Base-by-base conservation (phyloP, 2,113 vertebrate species). In the Peucedramus taeniatus region DNA sequence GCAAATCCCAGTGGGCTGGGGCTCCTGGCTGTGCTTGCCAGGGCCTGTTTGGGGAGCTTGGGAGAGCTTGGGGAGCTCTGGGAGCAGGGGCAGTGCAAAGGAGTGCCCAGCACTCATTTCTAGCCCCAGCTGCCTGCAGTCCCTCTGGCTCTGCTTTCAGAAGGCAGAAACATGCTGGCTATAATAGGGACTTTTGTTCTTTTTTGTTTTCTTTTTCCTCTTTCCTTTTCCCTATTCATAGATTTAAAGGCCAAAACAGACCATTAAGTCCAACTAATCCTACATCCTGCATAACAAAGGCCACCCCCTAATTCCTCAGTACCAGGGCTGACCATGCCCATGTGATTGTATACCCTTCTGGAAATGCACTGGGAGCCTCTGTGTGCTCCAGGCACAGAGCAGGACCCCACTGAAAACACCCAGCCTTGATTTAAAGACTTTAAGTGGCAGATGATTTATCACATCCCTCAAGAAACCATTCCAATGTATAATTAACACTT, bases 241-340 rank as follows among this genome's bases (percentile, higher is more conserved):
- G 44, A 45, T 71, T 86, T 88, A 88, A 92, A 92, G 82, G 75
- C 68, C 59, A 90, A 91, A 94, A 3, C 49, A 83, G 54, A 83
- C 85, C 82, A 88, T 94, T 90, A 93, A 88, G 10, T 70, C 86
- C 79, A 81, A 71, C 90, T 92, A 88, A 93, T 92, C 90, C 78
- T 87, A 86, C 90, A 80, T 77, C 75, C 90, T 91, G 87, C 70
- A 77, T 70, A 71, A 90, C 87, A 87, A 96, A 96, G 75, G 50
- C 90, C 92, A 75, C 44, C 50, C 31, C 27, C 54, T 93, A 53
- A 90, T 85, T 94, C 87, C 80, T 96, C 71, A 78, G 28, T 83
- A 22, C 63, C 35, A 5, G 1, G 39, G 30, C 60, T 77, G 79
- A 86, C 64, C 64, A 70, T 56, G 89, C 91, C 80, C 23, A 10